Base-by-base conservation (phyloP, 2,888 invertebrate species). In the Ophion slaviceki region DNA sequence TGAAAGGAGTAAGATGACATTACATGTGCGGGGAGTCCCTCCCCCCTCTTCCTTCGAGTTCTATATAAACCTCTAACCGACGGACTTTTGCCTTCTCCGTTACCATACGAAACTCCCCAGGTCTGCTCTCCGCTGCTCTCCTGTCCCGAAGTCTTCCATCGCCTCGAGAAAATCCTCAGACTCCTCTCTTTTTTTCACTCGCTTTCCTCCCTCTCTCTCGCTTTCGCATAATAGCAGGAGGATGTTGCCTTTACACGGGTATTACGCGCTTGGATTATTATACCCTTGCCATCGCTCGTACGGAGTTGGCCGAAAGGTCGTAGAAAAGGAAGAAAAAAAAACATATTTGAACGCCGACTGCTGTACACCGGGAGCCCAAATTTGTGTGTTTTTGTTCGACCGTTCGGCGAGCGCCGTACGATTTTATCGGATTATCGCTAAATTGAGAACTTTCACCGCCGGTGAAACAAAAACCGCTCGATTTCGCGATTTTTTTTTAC, bases 51-150 rank as follows among this genome's bases (percentile, higher is more conserved):
- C 57, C 57, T 28, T 68, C 59, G 71, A 64, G 75, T 79, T 68
- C 76, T 71, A 62, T 75, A 71, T 75, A 76, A 81, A 86, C 61
- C 76, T 78, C 76, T 80, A 79, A 70, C 82, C 83, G 80, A 62
- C 85, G 79, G 87, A 82, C 89, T 87, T 88, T 87, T 89, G 88
- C 88, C 86, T 80, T 84, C 86, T 81, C 82, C 36, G 85, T 90
- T 88, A 82, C 89, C 87, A 81, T 85, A 87, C 88, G 59, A 79
- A 79, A 66, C 82, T 87, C 87, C 36, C 79, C 85, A 74, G 61
- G 75, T 75, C 82, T 80, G 77, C 53, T 68, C 82, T 74, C 53
- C 66, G 64, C 76, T 32, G 20, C 20, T 72, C 83, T 76, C 61
- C 77, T 67, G 57, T 59, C 71, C 53, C n/a, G 68, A 62, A 80